Conservation (phyloP, 1,140 invertebrate genomes). For the Drosophila ercepeae region DNA sequence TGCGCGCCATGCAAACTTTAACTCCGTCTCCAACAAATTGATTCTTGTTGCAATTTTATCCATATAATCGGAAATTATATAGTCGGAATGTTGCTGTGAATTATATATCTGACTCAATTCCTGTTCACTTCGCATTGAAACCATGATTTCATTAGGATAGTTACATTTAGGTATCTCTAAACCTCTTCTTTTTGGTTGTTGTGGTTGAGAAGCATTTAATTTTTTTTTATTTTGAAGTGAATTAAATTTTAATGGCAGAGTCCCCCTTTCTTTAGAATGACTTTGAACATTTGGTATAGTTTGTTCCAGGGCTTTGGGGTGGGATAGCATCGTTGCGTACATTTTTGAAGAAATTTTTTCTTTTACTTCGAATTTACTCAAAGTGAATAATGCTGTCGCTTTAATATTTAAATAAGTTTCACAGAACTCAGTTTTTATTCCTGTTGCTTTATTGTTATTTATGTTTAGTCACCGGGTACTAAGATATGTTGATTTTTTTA, state of each 20-base stretch:
- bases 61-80: constrained; percentile 94
- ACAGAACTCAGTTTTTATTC: not conserved
- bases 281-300: not conserved
- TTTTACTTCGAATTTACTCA: not conserved
- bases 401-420: not conserved
- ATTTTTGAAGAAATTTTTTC: not conserved
- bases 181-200: constrained; percentile 13
- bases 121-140: constrained; percentile 71
- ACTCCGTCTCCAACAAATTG: constrained; percentile 93
- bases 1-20: constrained; percentile 96
- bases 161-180: constrained; percentile 13
- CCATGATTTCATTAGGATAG: constrained; percentile 53
- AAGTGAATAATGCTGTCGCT: not conserved
- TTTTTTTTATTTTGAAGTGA: not conserved
- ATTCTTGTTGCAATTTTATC: constrained; percentile 93
- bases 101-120: constrained; percentile 72
- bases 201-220: not conserved
- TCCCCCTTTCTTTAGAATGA: not conserved
- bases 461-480: not conserved
- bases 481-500: not conserved
- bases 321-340: not conserved
- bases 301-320: not conserved
- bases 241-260: not conserved
- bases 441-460: not conserved
- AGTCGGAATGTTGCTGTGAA: constrained; percentile 85